Percentiles rank a stretch among this genome's conserved stretches.
Conservation (phyloP, 2,113 vertebrate genomes). For the Ginglymostoma cirratum region DNA sequence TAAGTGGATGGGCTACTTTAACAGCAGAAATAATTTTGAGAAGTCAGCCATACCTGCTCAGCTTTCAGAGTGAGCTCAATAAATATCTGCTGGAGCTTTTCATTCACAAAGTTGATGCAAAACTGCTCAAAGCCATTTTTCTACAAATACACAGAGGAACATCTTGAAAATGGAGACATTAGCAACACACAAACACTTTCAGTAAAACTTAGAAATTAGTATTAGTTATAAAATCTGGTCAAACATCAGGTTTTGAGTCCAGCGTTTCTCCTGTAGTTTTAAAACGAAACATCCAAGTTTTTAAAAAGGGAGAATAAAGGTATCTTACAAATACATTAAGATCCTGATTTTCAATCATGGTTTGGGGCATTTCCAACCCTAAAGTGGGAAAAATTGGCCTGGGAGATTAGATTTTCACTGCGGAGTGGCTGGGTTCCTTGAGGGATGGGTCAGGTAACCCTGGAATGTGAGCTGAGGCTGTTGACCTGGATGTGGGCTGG, state of each 20-base stretch:
- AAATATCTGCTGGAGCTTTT: conserved; percentile 97
- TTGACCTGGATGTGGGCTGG: too few relatives aligned
- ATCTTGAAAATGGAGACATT: background rate
- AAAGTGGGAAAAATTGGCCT: too few relatives aligned
- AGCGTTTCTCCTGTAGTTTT: background rate
- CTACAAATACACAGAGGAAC: conserved; percentile 53
- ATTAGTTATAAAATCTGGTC: background rate
- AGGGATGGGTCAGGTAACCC: too few relatives aligned
- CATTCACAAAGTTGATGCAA: conserved; percentile 98
- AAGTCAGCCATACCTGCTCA: conserved; percentile 72
- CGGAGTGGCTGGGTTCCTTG: too few relatives aligned
- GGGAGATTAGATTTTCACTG: too few relatives aligned
- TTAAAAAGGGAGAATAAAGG: background rate
- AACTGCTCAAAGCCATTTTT: conserved; percentile 99
- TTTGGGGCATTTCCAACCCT: too few relatives aligned
- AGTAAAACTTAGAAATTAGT: background rate
- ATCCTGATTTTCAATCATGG: too few relatives aligned
- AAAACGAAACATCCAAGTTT: background rate
- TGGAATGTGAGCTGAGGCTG: too few relatives aligned
- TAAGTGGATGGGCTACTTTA: background rate
- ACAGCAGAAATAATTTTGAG: background rate
- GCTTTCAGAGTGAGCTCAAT: conserved; percentile 95
- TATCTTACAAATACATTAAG: background rate
- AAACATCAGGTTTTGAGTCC: background rate
- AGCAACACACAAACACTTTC: background rate